Evolutionary conservation across 2,113 vertebrate genomes (phyloP), one percentile per base, ranked within the genome.

Genomic region (Chaenogobius annularis): DNA sequence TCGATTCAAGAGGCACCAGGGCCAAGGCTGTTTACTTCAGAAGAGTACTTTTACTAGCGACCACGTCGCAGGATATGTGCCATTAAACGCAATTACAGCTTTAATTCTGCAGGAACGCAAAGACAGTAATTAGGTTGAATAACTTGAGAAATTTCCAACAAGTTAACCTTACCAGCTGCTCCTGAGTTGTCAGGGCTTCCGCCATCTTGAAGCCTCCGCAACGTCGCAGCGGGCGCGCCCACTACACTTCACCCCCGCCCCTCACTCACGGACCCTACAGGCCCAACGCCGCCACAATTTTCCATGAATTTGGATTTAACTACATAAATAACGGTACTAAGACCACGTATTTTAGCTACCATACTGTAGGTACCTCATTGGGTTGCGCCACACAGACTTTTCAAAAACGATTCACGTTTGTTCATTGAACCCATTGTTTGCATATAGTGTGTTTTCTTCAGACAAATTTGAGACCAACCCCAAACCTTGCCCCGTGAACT

Each of bases 191-290:
- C 90, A 94, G 87, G 92, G 93, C 92, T 93, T 93, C 93, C 92
- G 93, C 93, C 93, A 94, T 94, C 93, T 94, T 94, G 93, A 92
- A 94, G 92, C 92, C 93, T 91, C 88, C 81, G 88, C 91, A 92
- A 91, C 92, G 88, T 92, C 91, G 88, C 84, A 89, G 76, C 89
- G 89, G 89, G 83, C 90, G 88, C 93, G 91, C 92, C 87, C 91
- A 90, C 89, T 69, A 68, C 63, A 62, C 80, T 79, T 84, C 67
- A 73, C 63, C 78, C 85, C 81, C 84, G 73, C 83, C 78, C 26
- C 26, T 31, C 26, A 31, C 26, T 2, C 26, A 31, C 26, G 26
- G 26, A 31, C 26, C 26, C 26, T 31, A 31, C 26, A 2, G 26
- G 26, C 26, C 26, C 37, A 2, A 40, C 37, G 6, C 37, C 37